phyloP scores from a whole-genome alignment of 1,140 invertebrate species.

The Pseudomyrmex sp. region DNA sequence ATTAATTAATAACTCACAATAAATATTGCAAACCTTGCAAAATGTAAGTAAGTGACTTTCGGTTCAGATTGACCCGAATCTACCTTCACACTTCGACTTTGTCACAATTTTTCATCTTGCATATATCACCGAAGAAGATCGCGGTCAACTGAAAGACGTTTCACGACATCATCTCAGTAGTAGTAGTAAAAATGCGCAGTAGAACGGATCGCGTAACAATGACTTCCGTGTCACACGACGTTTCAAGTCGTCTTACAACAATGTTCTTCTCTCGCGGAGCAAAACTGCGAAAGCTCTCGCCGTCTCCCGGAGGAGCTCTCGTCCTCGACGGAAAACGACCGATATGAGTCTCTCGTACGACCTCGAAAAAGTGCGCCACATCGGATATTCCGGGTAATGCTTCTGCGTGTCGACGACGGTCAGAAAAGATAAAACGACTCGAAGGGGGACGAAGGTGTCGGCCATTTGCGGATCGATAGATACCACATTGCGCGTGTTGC shows the following conservation, averaged over 20 bases:
- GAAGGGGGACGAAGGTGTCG: not conserved
- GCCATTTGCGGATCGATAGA: slow-evolving; percentile 29
- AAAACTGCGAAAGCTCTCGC: slow-evolving; percentile 41
- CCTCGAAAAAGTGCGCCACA: slow-evolving; percentile 11
- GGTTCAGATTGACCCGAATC: too few relatives aligned
- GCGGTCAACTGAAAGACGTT: slow-evolving; percentile 43
- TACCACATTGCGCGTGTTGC: slow-evolving; percentile 5
- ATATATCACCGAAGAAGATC: slow-evolving; percentile 17
- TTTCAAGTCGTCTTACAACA: slow-evolving; percentile 10
- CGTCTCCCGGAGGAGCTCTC: slow-evolving; percentile 8
- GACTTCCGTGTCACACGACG: slow-evolving; percentile 23
- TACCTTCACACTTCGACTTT: too few relatives aligned
- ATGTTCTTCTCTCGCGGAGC: not conserved
- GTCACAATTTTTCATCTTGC: too few relatives aligned
- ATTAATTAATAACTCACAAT: too few relatives aligned
- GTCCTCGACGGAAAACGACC: slow-evolving; percentile 9
- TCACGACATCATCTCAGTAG: slow-evolving; percentile 33
- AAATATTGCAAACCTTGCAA: too few relatives aligned
- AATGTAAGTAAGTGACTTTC: too few relatives aligned
- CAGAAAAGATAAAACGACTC: slow-evolving; percentile 25
- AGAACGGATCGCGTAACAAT: slow-evolving; percentile 45
- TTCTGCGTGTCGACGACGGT: slow-evolving; percentile 23
- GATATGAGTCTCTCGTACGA: slow-evolving; percentile 3
- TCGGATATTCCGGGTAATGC: slow-evolving; percentile 50
- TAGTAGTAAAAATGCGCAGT: slow-evolving; percentile 4